These are phyloP conservation scores for Ctenomys sociabilis DNA, from an alignment of 2,113 vertebrate genomes.

Conservation along the genomic window DNA sequence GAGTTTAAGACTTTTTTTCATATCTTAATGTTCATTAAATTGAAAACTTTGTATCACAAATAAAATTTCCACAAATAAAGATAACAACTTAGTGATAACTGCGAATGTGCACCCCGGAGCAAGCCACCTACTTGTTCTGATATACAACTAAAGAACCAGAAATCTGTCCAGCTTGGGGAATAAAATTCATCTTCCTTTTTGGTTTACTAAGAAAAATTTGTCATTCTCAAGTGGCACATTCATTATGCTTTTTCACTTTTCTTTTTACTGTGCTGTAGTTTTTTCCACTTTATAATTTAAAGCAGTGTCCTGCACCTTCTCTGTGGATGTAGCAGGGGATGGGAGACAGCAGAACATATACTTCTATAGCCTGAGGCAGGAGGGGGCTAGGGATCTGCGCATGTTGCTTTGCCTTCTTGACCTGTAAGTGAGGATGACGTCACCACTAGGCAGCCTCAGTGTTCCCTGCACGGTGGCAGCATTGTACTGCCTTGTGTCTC, in stretches of 20 bases:
- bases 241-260: not conserved
- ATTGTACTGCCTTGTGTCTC: not conserved
- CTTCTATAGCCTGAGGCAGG: not conserved
- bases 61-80: conserved; percentile 1
- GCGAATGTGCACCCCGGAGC: not conserved
- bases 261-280: not conserved
- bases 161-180: not conserved
- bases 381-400: not conserved
- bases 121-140: not conserved
- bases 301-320: no score
- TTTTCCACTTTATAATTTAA: not conserved
- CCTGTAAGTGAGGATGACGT: not conserved
- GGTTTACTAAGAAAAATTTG: not conserved
- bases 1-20: not conserved
- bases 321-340: accelerated
- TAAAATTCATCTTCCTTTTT: not conserved
- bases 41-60: conserved; percentile 22
- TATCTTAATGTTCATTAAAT: not conserved
- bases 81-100: not conserved
- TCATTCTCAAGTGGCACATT: not conserved
- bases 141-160: not conserved
- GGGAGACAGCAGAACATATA: not conserved
- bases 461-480: not conserved
- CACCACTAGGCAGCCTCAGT: not conserved
- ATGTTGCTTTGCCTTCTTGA: no score